A percentile compares a stretch with the other conserved stretches of the same genome.
Evolutionary conservation across 2,797 vertebrate species (phyloP).

Genomic region (Telmatherina bonti): DNA sequence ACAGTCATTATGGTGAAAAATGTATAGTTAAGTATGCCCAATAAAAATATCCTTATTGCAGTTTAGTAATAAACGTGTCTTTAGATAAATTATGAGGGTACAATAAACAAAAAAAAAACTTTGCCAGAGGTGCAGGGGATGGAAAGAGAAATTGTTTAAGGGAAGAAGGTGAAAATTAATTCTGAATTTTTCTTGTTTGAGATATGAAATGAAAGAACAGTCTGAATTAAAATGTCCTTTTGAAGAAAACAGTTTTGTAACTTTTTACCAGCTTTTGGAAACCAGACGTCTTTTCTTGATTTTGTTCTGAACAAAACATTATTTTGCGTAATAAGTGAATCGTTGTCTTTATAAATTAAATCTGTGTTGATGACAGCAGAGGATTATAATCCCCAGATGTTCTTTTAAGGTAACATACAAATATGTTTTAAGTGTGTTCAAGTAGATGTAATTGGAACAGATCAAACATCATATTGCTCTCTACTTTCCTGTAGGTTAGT

Average conservation of each 20-base stretch:
- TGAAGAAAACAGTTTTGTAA: too few relatives aligned
- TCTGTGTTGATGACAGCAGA: neutral
- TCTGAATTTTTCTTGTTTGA: neutral
- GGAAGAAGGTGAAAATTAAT: neutral
- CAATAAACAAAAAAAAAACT: neutral
- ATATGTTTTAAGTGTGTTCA: neutral
- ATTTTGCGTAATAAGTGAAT: too few relatives aligned
- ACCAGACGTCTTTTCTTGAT: too few relatives aligned
- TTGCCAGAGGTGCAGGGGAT: neutral
- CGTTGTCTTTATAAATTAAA: too few relatives aligned
- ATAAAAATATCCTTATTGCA: neutral
- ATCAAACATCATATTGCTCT: neutral
- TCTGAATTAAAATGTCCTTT: neutral
- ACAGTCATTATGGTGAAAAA: neutral
- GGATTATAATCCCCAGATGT: neutral
- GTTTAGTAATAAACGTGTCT: neutral
- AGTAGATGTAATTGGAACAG: neutral
- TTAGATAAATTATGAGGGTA: neutral
- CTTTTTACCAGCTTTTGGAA: too few relatives aligned
- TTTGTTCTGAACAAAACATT: too few relatives aligned
- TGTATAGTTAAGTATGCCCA: neutral
- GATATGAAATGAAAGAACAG: neutral
- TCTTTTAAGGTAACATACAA: neutral
- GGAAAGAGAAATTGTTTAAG: neutral
- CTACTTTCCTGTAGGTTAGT: neutral